Conservation (phyloP, 2,113 vertebrate genomes). For the Pteruthius melanotis region DNA sequence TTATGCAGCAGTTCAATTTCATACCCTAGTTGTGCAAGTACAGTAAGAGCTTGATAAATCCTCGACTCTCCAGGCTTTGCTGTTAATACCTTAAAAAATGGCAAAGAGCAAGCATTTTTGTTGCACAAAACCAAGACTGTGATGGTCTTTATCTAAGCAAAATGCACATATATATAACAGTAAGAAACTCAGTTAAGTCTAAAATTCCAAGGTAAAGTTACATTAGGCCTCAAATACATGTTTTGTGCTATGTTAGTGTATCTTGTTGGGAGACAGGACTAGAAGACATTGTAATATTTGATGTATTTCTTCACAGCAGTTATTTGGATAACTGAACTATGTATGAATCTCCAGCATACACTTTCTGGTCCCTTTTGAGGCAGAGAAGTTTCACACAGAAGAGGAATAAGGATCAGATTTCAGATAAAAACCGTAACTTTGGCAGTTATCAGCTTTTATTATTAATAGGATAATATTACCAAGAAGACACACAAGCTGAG, state of each 20-base stretch:
- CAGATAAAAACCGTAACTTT: background rate
- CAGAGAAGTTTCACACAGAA: background rate
- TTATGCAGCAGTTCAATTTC: constrained; percentile 85
- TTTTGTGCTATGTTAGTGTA: background rate
- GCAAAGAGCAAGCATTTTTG: background rate
- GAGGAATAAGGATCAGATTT: background rate
- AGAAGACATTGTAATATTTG: background rate
- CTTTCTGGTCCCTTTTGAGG: background rate
- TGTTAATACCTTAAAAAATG: constrained; percentile 75
- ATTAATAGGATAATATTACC: background rate
- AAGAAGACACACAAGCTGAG: background rate
- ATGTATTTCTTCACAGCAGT: background rate
- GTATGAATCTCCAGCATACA: background rate
- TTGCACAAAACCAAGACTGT: background rate
- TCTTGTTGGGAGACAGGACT: background rate
- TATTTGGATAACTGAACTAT: background rate
- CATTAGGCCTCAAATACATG: background rate
- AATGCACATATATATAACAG: background rate
- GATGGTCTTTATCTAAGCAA: background rate
- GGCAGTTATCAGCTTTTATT: background rate
- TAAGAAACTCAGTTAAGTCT: background rate
- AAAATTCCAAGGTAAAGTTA: background rate
- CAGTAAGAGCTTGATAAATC: constrained; percentile 78
- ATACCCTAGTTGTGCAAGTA: constrained; percentile 88
- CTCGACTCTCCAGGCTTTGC: constrained; percentile 66